Evolutionary conservation across 2,113 vertebrate genomes (phyloP), one percentile per base, ranked within the genome.

Genomic region (Chloropsis hardwickii): DNA sequence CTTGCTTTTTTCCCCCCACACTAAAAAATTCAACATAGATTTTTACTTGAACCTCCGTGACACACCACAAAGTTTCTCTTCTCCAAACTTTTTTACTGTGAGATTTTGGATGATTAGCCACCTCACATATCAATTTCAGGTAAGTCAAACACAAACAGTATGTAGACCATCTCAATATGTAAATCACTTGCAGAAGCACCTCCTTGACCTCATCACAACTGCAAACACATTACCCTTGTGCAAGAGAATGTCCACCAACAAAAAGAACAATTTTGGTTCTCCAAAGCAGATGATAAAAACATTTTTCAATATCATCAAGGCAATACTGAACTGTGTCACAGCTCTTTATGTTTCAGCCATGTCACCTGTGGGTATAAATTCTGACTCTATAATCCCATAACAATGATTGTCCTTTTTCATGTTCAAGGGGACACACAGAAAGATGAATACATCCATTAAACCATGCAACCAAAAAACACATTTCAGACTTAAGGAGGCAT

Each of bases 1-100:
- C 8, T 1, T 29, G 5, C 14, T 17, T 16, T 10, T 6, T 2
- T 3, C 8, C 7, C 8, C 7, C 3, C 7, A 11, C 3, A 25
- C 14, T 24, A 24, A 28, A 51, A 51, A 50, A 15, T 2, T 18
- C 12, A 25, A 3, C 54, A 9, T 8, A 56, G 12, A 27, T 19
- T 58, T 62, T 4, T 13, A 23, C 14, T 22, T 27, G 37, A 22
- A 69, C 11, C 9, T 73, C 9, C 0, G 2, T 28, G 5, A 33
- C 69, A 67, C 0, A 2, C 1, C 2, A 44, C 22, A 18, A 92
- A 12, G 4, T 25, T 57, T 60, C 6, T 67, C 25, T 37, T 51
- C 45, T 54, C 42, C 81, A 56, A 40, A 28, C 28, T 23, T 44
- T 76, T 81, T 60, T 33, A 23, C 50, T 23, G 31, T 12, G n/a